A percentile compares a stretch with the other conserved stretches of the same genome.
Conservation (phyloP, 2,113 vertebrate species). For the Casuarius casuarius region DNA sequence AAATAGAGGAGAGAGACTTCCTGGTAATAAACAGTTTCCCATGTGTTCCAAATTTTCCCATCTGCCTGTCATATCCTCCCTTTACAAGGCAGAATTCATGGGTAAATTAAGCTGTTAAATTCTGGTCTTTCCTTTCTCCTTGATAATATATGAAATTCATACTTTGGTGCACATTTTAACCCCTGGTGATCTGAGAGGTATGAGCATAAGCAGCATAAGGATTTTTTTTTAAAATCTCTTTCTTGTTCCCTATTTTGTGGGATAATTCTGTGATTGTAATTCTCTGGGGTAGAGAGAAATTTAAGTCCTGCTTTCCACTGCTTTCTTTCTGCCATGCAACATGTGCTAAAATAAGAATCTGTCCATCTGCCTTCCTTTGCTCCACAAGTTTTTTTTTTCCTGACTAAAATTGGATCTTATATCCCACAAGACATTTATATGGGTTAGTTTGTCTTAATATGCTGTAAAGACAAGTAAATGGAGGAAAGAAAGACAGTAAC, state of each 20-base stretch:
- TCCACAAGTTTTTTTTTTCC: slow-evolving; percentile 30
- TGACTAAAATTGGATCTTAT: slow-evolving; percentile 46
- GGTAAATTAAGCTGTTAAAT: background rate
- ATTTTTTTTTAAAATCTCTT: background rate
- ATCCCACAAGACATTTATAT: background rate
- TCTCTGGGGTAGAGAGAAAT: background rate
- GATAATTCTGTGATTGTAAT: background rate
- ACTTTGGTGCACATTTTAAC: background rate
- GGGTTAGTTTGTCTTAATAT: slow-evolving; percentile 37
- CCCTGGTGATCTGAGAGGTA: background rate
- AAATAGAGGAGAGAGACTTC: background rate
- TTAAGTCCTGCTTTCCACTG: background rate
- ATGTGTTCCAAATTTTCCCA: background rate
- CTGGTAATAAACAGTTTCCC: background rate
- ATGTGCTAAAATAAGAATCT: slow-evolving; percentile 49
- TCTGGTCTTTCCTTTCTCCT: background rate
- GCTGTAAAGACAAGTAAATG: slow-evolving; percentile 25
- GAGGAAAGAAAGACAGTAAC: slow-evolving; percentile 2
- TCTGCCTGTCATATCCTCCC: background rate
- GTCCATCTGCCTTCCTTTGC: slow-evolving; percentile 57
- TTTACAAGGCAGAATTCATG: background rate
- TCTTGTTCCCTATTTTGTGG: background rate
- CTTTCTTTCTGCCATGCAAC: background rate
- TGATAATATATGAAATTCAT: background rate
- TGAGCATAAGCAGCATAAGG: background rate